These are phyloP conservation scores for Anhinga anhinga DNA, from an alignment of 2,113 vertebrate genomes.

Conservation along the genomic window DNA sequence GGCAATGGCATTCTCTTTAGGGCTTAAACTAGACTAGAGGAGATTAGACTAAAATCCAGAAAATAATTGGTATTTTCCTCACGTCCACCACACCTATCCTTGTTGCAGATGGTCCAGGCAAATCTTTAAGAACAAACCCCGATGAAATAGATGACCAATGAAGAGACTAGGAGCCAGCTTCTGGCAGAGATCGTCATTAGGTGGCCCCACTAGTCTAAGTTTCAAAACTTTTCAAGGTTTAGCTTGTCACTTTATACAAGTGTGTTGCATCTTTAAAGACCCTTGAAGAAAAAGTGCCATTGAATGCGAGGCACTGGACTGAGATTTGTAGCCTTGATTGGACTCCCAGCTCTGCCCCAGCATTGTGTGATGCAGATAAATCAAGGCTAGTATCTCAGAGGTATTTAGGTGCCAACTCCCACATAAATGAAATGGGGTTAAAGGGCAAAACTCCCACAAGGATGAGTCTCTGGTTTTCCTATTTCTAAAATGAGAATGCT, in stretches of 20 bases:
- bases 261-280: background rate
- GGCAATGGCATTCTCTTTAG: background rate
- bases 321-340: background rate
- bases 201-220: background rate
- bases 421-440: background rate
- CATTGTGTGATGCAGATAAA: background rate
- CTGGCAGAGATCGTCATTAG: background rate
- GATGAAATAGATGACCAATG: fast-evolving
- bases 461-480: background rate
- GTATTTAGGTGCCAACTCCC: background rate
- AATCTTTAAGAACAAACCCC: background rate
- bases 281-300: background rate
- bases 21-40: background rate
- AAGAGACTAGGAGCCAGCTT: background rate
- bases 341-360: background rate
- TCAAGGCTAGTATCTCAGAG: background rate
- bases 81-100: background rate
- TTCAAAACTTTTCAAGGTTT: background rate
- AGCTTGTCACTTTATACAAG: background rate
- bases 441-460: background rate
- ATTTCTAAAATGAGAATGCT: background rate
- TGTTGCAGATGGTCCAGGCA: background rate
- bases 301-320: background rate
- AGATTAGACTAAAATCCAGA: background rate
- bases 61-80: background rate